Base-by-base conservation (phyloP, 2,888 invertebrate species). In the Keiferia lycopersicella region DNA sequence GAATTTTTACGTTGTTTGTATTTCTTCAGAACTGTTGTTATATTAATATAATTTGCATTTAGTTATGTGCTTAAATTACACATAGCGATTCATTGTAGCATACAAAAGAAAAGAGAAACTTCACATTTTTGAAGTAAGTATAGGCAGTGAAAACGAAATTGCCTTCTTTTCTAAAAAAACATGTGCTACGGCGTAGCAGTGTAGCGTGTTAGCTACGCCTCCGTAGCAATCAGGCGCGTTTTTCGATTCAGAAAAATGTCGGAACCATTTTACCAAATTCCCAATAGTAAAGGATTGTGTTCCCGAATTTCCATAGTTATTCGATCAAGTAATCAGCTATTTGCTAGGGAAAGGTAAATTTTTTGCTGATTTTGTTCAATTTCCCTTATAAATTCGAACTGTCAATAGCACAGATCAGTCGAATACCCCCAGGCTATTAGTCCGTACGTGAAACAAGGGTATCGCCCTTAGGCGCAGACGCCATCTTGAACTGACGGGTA, bases 401-500 rank as follows among this genome's bases (percentile, higher is more conserved):
- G 45, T 22, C 51, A 22, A 22, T 22, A 51, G 22, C 51, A 51
- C 11, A 51, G 51, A 11, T 22, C 10, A 51, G 4, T 51, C n/a
- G n/a, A 56, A 56, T 56, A 56, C 7, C 30, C 53, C 26, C n/a
- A 18, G 34, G 18, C 51, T 51, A 18, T 22, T n/a, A 50, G 10
- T 56, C 30, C 12, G n/a, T 14, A n/a, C 45, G 26, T 48, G 60
- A 60, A 60, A 48, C 60, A 60, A 41, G n/a, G n/a, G 45, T 22
- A 60, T 22, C 26, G 45, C 45, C 26, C 12, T 11, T 11, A 12
- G 22, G 39, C 2, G 18, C 18, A 2, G 3, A 11, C 22, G 18
- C 50, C 51, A 39, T 20, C 39, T 41, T 60, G 60, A 45, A 16
- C 60, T 60, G 60, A 60, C 60, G 45, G 14, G 22, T n/a, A n/a